Evolutionary conservation across 1,140 invertebrate species (phyloP), one percentile per base, ranked within the genome.

Genomic region (Eurytemora carolleeae): DNA sequence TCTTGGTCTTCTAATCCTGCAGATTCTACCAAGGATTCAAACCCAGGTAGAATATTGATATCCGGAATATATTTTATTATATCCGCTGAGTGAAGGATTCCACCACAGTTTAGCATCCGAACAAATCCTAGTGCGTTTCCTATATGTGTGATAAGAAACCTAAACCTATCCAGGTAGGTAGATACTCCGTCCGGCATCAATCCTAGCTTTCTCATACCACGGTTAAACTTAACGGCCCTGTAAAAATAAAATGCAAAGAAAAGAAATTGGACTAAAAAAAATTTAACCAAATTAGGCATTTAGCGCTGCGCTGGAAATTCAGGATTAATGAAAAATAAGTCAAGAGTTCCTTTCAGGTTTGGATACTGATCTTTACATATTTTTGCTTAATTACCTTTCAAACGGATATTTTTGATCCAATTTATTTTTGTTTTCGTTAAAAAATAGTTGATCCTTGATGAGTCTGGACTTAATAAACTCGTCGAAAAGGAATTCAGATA

Each of bases 401-500:
- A 18, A 54, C 0, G 80, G 76, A 71, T 86, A 87, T 66, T 79
- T 77, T 64, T 80, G 77, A 66, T 79, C 74, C 55, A 74, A 69
- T 44, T 74, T 70, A 20, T 66, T 70, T 65, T 76, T 76, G 64
- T 74, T 76, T 65, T 84, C 81, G 66, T 80, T 78, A 72, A 80
- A 78, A 72, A 77, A 83, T 61, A 84, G 80, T 63, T 89, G 77
- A 72, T 98, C 93, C 73, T 92, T 92, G 58, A 91, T 79, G 0
- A 99, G 73, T 59, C 88, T 78, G 0, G 92, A 96, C 72, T 97
- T 97, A 57, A 99, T 96, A 67, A 95, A 91, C 73, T 98, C 95
- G 73, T 98, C 93, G 71, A 86, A 98, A 66, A 99, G 80, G 72
- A 98, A 98, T 72, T 97, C 92, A 1, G 93, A 98, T 71, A 98